These are phyloP conservation scores for Eilema caniola DNA, from an alignment of 2,888 invertebrate genomes.

Conservation along the genomic window DNA sequence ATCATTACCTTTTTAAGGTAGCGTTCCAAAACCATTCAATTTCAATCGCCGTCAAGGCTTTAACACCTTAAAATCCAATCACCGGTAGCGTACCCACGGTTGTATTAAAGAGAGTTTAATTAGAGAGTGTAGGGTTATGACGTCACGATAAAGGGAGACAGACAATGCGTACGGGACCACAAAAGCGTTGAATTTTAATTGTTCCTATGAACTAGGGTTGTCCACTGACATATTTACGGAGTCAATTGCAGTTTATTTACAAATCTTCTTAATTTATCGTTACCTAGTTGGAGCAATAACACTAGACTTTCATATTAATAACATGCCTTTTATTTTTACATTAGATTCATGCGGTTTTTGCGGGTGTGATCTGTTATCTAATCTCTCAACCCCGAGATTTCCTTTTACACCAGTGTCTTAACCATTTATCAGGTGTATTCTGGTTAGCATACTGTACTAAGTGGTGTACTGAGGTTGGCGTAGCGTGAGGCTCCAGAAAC, in stretches of 20 bases:
- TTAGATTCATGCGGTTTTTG: no score
- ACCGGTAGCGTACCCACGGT: constrained; percentile 54
- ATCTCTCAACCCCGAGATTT: no score
- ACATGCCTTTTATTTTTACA: no score
- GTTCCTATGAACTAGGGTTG: constrained; percentile 30
- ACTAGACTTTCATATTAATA: no score
- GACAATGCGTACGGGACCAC: constrained; percentile 66
- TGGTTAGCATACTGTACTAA: no score
- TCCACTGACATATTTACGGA: neutral
- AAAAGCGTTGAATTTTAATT: constrained; percentile 70
- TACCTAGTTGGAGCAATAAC: no score
- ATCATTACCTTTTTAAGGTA: constrained; percentile 34
- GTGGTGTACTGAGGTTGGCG: no score
- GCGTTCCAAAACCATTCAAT: constrained; percentile 41
- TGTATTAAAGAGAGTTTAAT: constrained; percentile 72
- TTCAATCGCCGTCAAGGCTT: constrained; percentile 39
- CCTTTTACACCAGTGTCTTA: no score
- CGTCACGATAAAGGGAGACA: constrained; percentile 54
- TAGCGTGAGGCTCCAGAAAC: no score
- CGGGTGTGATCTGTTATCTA: no score
- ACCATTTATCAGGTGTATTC: no score
- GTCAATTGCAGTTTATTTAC: neutral
- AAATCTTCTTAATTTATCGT: neutral
- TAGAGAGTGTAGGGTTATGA: constrained; percentile 63
- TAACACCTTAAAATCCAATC: constrained; percentile 77